phyloP scores from a whole-genome alignment of 2,888 invertebrate genomes.

The Drosophila suboccidentalis region DNA sequence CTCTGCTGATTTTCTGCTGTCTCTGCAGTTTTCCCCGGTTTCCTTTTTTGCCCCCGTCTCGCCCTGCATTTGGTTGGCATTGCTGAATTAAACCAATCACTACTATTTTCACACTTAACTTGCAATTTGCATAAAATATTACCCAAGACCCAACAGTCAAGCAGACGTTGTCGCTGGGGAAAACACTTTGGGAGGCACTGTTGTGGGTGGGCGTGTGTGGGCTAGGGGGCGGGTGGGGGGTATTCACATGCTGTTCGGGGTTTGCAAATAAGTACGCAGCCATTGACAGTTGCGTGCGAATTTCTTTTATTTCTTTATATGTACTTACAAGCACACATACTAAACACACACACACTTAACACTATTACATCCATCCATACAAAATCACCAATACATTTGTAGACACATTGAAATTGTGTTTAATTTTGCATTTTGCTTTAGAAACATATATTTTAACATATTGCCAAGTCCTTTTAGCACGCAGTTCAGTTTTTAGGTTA shows the following conservation, averaged over 20 bases:
- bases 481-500: conserved; percentile 22
- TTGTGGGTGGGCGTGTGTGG: conserved; percentile 1
- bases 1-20: conserved; percentile 72
- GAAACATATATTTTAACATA: conserved; percentile 15
- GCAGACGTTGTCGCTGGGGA: conserved; percentile 57
- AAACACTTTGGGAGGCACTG: conserved; percentile 8
- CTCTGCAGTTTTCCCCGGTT: conserved; percentile 69
- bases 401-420: conserved; percentile 62
- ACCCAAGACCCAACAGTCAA: conserved; percentile 79
- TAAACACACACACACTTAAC: conserved; percentile 34
- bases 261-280: conserved; percentile 70
- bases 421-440: conserved; percentile 44
- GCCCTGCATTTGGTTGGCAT: conserved; percentile 74
- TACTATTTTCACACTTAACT: conserved; percentile 85
- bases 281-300: conserved; percentile 78
- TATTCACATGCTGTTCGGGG: conserved; percentile 41
- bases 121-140: conserved; percentile 85
- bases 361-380: conserved; percentile 30
- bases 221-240: conserved; percentile 4
- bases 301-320: conserved; percentile 72
- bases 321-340: conserved; percentile 11
- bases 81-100: conserved; percentile 84
- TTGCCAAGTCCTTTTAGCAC: conserved; percentile 18
- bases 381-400: conserved; percentile 25
- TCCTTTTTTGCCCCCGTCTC: conserved; percentile 25